Percentiles rank a stretch among this genome's conserved stretches.
Conservation (phyloP, 2,113 vertebrate genomes). For the Hemiprocne comata region DNA sequence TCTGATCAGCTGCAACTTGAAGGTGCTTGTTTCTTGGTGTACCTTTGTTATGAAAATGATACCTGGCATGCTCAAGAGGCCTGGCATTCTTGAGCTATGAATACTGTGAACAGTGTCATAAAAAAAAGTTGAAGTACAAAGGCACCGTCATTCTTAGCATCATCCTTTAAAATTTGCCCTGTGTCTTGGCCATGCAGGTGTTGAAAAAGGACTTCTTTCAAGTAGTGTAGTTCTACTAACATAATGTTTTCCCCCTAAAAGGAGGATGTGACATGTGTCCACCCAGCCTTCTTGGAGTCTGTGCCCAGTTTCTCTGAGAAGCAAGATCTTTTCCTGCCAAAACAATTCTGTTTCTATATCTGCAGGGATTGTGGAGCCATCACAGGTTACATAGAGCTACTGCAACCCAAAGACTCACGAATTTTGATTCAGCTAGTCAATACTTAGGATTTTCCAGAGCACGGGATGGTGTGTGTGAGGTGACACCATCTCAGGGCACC, state of each 20-base stretch:
- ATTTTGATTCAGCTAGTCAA: background rate
- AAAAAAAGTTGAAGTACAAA: background rate
- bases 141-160: background rate
- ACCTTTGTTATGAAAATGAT: conserved; percentile 12
- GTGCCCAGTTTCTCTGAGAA: background rate
- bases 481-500: background rate
- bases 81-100: conserved; percentile 46
- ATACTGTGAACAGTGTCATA: background rate
- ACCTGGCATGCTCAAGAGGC: conserved; percentile 6
- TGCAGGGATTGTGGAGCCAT: background rate
- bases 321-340: too few relatives aligned
- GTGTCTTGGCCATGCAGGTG: background rate
- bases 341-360: too few relatives aligned
- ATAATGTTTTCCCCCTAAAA: background rate
- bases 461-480: background rate
- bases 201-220: background rate
- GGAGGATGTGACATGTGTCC: background rate
- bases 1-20: background rate
- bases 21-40: background rate
- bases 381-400: background rate
- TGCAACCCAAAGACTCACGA: background rate
- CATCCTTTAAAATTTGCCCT: background rate
- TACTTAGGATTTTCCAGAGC: background rate
- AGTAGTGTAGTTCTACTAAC: background rate
- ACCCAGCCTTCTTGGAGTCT: background rate